Base-by-base conservation (phyloP, 2,797 vertebrate species). In the Sitta carolinensis region DNA sequence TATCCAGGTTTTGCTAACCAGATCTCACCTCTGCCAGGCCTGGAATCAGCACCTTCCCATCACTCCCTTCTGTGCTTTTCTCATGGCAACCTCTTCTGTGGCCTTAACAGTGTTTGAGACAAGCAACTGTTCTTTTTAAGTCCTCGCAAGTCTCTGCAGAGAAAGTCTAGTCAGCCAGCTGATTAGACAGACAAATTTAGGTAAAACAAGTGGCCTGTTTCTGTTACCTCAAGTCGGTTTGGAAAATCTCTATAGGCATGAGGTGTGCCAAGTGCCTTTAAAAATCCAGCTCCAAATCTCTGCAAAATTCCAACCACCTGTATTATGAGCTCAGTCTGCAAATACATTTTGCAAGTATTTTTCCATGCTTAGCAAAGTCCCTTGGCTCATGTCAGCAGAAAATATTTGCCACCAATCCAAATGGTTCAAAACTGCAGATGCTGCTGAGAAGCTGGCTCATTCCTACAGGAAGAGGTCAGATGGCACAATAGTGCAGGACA, bases 241-340 rank as follows among this genome's bases (percentile, higher is more conserved):
- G 83, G 83, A 69, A 92, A 87, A 69, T 59, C 87, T 75, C 79
- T 38, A 40, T 78, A 87, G 66, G 47, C 32, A 76, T 20, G 30
- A 94, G 29, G 69, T 42, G 11, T 73, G 90, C 76, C 79, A 93
- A 93, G 29, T 38, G 62, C 43, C 68, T 91, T 89, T 89, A 91
- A 94, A 92, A 92, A 89, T 38, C 84, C 62, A 80, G 36, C 36
- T 64, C 66, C 70, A 78, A 47, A n/a, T 78, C 52, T 76, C 85
- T 88, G 36, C 48, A 91, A 93, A 86, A 87, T 86, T 63, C 73
- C 87, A 84, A 54, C 83, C 89, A 92, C 92, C 84, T 94, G 89
- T 91, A 73, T 80, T 90, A 94, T 63, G 32, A 69, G 52, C 43
- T 93, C 87, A 42, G 54, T 74, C 66, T 75, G 48, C 59, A 85